These are phyloP conservation scores for Melipona quadrifasciata DNA, from an alignment of 1,140 invertebrate genomes.

Conservation along the genomic window DNA sequence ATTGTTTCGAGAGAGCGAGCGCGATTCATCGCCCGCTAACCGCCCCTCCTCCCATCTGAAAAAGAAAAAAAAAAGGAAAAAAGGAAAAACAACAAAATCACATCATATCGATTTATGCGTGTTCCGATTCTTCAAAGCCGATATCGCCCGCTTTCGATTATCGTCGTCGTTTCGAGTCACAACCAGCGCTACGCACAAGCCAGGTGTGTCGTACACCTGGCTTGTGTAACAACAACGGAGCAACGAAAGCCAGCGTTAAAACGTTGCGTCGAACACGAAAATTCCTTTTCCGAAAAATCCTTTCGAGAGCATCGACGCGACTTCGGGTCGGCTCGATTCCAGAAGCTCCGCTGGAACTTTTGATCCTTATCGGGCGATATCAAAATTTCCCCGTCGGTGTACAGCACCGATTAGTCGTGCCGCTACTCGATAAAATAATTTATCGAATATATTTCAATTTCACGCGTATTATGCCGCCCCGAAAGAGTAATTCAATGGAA, in stretches of 20 bases:
- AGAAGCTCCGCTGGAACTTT: conserved; percentile 42
- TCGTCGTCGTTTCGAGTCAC: too few species aligned
- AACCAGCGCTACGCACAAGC: too few species aligned
- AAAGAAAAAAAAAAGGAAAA: background rate
- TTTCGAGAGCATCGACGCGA: background rate
- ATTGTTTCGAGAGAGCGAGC: conserved; percentile 57
- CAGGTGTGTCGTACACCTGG: too few species aligned
- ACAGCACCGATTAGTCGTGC: conserved; percentile 77
- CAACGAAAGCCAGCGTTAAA: too few species aligned
- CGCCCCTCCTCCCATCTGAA: background rate
- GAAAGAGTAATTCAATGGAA: conserved; percentile 82
- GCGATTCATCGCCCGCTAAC: conserved; percentile 50
- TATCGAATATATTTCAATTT: conserved; percentile 81
- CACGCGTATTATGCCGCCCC: conserved; percentile 79
- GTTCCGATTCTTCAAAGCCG: background rate
- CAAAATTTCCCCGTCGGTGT: conserved; percentile 63
- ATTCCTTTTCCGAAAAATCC: too few species aligned
- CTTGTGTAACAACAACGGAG: too few species aligned
- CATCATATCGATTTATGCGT: conserved; percentile 33
- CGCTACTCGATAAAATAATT: conserved; percentile 80
- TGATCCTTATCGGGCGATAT: conserved; percentile 37
- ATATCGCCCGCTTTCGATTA: too few species aligned
- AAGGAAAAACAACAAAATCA: conserved; percentile 34
- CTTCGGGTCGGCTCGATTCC: conserved; percentile 35
- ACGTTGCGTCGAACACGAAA: too few species aligned